Evolutionary conservation across 2,113 vertebrate species (phyloP).

Genomic region (Manacus vitellinus): DNA sequence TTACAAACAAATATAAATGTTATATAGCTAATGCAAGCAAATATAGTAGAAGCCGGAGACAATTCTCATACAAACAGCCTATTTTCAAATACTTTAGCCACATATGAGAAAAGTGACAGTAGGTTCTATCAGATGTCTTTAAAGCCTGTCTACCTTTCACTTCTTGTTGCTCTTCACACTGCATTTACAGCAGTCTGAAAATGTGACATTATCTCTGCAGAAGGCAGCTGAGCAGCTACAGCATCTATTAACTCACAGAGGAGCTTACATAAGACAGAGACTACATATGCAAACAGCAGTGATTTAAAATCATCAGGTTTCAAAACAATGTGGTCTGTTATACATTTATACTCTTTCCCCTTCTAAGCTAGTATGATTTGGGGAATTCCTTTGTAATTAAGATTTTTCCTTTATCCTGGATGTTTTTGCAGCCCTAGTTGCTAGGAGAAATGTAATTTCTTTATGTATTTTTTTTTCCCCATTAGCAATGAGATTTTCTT

Average conservation of each 20-base stretch:
- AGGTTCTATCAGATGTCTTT: neutral
- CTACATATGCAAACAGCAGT: neutral
- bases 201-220: neutral
- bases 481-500: neutral
- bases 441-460: neutral
- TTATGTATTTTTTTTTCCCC: neutral
- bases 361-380: neutral
- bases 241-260: neutral
- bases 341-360: neutral
- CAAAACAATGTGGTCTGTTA: neutral
- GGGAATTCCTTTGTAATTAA: neutral
- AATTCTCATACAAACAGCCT: neutral
- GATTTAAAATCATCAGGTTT: neutral
- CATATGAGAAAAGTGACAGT: neutral
- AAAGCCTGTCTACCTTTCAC: neutral
- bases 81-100: neutral
- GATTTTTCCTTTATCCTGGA: neutral
- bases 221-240: conserved; percentile 2
- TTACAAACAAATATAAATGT: neutral
- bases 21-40: neutral
- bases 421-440: conserved; percentile 17
- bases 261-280: conserved; percentile 14
- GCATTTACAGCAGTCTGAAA: conserved; percentile 28
- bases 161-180: neutral
- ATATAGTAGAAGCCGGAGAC: neutral